phyloP scores from a whole-genome alignment of 2,797 vertebrate genomes.

The Hypotaenidia philippensis region DNA sequence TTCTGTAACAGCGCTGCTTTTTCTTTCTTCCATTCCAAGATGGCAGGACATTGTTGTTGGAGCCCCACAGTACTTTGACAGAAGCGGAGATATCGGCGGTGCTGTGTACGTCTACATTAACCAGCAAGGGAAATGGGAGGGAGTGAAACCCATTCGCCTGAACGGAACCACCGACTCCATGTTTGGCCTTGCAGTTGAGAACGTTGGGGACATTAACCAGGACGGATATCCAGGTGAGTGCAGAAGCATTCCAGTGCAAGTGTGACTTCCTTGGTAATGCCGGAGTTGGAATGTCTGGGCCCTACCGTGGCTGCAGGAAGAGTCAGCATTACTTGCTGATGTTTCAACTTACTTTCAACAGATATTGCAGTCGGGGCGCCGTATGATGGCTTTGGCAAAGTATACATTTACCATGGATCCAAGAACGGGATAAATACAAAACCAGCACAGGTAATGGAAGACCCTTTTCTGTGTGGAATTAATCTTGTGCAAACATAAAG shows the following conservation, averaged over 20 bases:
- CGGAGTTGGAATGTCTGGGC: not conserved
- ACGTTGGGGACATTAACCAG: conserved; percentile 92
- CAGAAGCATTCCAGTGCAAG: not conserved
- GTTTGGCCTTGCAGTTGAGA: conserved; percentile 96
- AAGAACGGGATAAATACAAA: conserved; percentile 86
- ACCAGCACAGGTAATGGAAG: conserved; percentile 88
- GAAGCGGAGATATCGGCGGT: conserved; percentile 90
- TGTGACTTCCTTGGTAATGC: not conserved
- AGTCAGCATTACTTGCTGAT: conserved; percentile 1
- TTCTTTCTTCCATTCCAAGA: conserved; percentile 70
- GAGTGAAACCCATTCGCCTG: conserved; percentile 85
- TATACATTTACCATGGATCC: conserved; percentile 95
- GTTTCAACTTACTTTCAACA: conserved; percentile 70
- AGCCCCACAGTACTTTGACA: conserved; percentile 96
- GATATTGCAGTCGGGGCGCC: conserved; percentile 96
- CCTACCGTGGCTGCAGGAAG: not conserved
- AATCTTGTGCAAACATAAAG: not conserved
- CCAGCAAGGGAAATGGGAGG: conserved; percentile 86
- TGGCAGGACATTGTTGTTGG: conserved; percentile 97
- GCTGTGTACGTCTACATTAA: conserved; percentile 96
- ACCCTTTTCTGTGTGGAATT: not conserved
- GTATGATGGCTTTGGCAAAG: conserved; percentile 89
- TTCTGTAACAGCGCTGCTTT: not conserved
- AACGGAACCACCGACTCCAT: conserved; percentile 93
- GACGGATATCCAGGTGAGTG: conserved; percentile 90